Conservation (phyloP, 1,140 invertebrate species). For the Neodiprion virginianus region DNA sequence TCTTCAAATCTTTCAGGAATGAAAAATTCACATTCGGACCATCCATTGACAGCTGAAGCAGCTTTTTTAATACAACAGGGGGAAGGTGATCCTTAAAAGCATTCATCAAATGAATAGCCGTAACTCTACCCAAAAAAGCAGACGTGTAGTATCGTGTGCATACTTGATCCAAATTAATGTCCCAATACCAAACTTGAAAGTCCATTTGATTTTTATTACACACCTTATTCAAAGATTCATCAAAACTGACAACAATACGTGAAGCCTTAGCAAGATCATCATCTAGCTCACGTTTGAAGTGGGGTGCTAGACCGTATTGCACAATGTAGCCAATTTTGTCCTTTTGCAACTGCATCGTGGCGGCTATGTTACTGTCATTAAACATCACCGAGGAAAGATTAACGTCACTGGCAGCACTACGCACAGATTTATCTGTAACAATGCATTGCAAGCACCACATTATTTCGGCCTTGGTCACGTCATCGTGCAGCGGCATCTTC, state of each 20-base stretch:
- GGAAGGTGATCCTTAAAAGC: conserved; percentile 18
- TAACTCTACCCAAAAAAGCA: conserved; percentile 29
- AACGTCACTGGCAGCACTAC: conserved; percentile 14
- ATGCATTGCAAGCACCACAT: conserved; percentile 23
- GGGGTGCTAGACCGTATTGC: conserved; percentile 19
- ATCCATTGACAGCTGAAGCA: conserved; percentile 35
- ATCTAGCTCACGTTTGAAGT: conserved; percentile 15
- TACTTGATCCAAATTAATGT: conserved; percentile 10
- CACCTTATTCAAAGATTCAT: conserved; percentile 15
- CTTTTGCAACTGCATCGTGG: conserved; percentile 20
- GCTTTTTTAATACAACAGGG: conserved; percentile 22
- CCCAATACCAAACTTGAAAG: conserved; percentile 17
- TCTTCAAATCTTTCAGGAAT: conserved; percentile 21
- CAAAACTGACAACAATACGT: neutral
- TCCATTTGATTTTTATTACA: conserved; percentile 21
- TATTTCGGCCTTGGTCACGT: conserved; percentile 30
- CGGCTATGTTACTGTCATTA: neutral
- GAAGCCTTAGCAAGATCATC: conserved; percentile 1
- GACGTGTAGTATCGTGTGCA: conserved; percentile 29
- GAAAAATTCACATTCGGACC: conserved; percentile 26
- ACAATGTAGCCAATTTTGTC: conserved; percentile 20
- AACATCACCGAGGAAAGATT: conserved; percentile 24
- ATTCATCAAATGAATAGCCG: conserved; percentile 25
- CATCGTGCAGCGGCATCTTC: conserved; percentile 15
- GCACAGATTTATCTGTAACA: conserved; percentile 20